These are phyloP conservation scores for Aradophagus sp. DNA, from an alignment of 1,140 invertebrate species.

Conservation along the genomic window DNA sequence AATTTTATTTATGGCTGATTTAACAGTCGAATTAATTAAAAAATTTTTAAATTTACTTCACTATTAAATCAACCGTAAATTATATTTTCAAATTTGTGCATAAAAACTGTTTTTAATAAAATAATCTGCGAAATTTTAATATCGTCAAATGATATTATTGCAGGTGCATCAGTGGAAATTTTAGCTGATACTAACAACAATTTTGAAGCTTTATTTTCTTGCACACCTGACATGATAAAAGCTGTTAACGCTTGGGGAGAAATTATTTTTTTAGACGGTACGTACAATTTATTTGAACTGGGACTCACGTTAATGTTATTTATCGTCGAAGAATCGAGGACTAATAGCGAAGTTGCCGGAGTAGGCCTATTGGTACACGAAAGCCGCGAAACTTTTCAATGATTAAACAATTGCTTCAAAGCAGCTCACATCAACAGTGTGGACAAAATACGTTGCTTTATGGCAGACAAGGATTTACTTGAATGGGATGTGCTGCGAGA, in stretches of 20 bases:
- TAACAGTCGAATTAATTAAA: too few relatives aligned
- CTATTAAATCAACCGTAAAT: too few relatives aligned
- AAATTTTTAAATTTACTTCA: too few relatives aligned
- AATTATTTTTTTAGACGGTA: conserved; percentile 47
- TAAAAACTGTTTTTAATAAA: too few relatives aligned
- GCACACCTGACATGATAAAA: conserved; percentile 34
- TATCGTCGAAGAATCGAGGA: conserved; percentile 36
- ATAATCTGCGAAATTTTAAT: too few relatives aligned
- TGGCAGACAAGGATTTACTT: conserved; percentile 39
- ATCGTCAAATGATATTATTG: too few relatives aligned
- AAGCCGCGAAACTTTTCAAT: conserved; percentile 21
- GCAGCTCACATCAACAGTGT: conserved; percentile 10
- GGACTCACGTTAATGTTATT: conserved; percentile 42
- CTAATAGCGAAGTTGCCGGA: conserved; percentile 24
- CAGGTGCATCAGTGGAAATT: not conserved
- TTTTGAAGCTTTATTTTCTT: conserved; percentile 12
- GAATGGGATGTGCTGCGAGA: conserved; percentile 37
- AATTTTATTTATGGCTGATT: too few relatives aligned
- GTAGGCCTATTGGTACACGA: conserved; percentile 27
- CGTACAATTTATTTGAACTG: conserved; percentile 35
- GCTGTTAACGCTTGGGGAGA: conserved; percentile 27
- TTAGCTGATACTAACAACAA: not conserved
- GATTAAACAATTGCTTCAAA: conserved; percentile 17
- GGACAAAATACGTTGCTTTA: conserved; percentile 10
- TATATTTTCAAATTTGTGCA: too few relatives aligned